Evolutionary conservation across 1,140 invertebrate genomes (phyloP).

Genomic region (Subanguina moxae): DNA sequence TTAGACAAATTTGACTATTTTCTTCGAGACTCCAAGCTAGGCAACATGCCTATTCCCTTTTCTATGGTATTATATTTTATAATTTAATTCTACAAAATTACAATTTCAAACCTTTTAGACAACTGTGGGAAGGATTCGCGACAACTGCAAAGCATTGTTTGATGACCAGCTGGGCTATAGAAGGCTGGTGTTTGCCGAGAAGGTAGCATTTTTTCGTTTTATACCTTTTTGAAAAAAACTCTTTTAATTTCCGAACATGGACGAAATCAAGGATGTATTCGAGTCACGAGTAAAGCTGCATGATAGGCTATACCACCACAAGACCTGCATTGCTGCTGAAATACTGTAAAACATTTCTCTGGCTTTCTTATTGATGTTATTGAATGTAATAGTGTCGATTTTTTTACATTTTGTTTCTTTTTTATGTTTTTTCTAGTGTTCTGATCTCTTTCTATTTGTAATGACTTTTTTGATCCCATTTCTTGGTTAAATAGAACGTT

Average conservation of each 20-base stretch:
- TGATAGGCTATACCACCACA: conserved; percentile 32
- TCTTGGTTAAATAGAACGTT: no score
- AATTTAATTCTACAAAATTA: background rate
- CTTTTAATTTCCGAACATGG: background rate
- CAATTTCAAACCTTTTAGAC: background rate
- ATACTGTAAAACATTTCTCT: conserved; percentile 10
- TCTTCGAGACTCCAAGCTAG: conserved; percentile 15
- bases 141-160: background rate
- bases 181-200: conserved; percentile 5
- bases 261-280: conserved; percentile 10
- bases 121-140: background rate
- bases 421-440: background rate
- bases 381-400: background rate
- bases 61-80: conserved; percentile 4
- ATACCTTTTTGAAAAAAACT: background rate
- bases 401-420: background rate
- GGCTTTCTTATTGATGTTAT: background rate
- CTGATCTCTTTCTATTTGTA: background rate
- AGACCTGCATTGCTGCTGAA: conserved; percentile 26
- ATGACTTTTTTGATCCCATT: no score
- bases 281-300: conserved; percentile 22
- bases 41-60: conserved; percentile 25
- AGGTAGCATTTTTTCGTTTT: background rate
- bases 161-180: conserved; percentile 2
- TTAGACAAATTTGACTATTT: conserved; percentile 38